Evolutionary conservation across 2,797 vertebrate genomes (phyloP), one percentile per base, ranked within the genome.

Genomic region (Limosa lapponica): DNA sequence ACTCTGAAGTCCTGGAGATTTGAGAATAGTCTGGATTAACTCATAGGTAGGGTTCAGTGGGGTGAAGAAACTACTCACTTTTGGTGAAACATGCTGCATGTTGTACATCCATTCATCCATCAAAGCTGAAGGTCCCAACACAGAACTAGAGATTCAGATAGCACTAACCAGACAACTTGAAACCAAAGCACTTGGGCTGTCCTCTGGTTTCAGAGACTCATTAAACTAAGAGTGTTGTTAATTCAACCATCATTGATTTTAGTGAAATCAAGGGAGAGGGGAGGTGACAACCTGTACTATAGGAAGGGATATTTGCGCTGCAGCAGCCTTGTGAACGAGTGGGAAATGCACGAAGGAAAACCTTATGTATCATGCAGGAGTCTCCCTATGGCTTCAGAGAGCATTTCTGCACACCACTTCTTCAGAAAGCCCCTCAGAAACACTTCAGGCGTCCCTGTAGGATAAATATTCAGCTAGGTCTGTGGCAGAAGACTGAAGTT

Each of bases 401-500:
- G 6, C 28, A 44, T 71, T 71, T 27, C 7, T 44, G 44, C 7
- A 2, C 28, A 57, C 52, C 11, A 18, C 32, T 59, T 70, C 72
- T 43, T 82, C 59, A 91, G 67, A 89, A 84, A 87, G 16, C 30
- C 43, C n/a, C 77, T 57, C 44, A 72, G 43, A 81, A 93, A 65
- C 39, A 28, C 18, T 61, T 81, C 82, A 75, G 57, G 13, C n/a
- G 46, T 57, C 28, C 7, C 30, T 58, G 18, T 9, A 58, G 39
- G 37, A 69, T 71, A 74, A 81, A 78, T 73, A 82, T 18, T 79
- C 64, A 67, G 10, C 3, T 10, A 57, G 11, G 27, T 61, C 23
- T 79, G 59, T 59, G 22, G 49, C 77, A 82, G 73, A 88, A 81
- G 49, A 46, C 65, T 82, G 1, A 85, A 78, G 27, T 73, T 93